Percentiles rank a stretch among this genome's conserved stretches.
Conservation (phyloP, 2,113 vertebrate genomes). For the Eulemur rufifrons region DNA sequence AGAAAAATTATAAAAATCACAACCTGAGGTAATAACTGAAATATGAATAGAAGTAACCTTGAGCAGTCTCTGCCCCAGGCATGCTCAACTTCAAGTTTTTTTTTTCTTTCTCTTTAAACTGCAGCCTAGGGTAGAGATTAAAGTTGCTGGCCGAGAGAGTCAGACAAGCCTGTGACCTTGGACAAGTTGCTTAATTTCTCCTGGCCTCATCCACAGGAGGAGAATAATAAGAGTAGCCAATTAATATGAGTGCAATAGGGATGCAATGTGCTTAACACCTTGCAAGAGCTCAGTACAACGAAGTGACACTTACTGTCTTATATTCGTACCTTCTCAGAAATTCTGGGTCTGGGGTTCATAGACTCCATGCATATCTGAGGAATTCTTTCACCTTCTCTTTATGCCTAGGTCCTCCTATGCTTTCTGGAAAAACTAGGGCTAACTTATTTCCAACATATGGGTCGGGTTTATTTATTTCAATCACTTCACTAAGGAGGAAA, state of each 20-base stretch:
- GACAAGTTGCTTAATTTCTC: constrained; percentile 12
- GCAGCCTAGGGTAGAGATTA: not conserved
- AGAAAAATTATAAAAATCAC: constrained; percentile 49
- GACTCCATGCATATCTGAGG: not conserved
- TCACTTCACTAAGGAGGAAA: not conserved
- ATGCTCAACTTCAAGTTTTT: constrained; percentile 23
- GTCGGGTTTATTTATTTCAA: not conserved
- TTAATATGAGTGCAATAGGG: not conserved
- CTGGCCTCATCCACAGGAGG: not conserved
- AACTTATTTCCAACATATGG: not conserved
- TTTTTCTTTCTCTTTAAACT: constrained; percentile 30
- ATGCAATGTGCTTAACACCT: not conserved
- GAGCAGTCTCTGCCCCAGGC: constrained; percentile 13
- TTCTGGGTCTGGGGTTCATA: not conserved
- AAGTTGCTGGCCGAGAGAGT: not conserved
- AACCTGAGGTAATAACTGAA: not conserved
- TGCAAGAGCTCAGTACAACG: not conserved
- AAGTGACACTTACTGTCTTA: not conserved
- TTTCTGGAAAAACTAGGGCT: constrained; percentile 8
- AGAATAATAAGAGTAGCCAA: not conserved
- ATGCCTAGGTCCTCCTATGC: not conserved
- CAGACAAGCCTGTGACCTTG: not conserved
- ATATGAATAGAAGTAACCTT: constrained; percentile 55
- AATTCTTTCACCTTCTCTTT: constrained; percentile 9
- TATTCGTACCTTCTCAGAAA: not conserved